Percentiles rank a stretch among this genome's conserved stretches.
These are phyloP conservation scores for Crocallis elinguaria DNA, from an alignment of 2,888 invertebrate species.

Conservation along the genomic window DNA sequence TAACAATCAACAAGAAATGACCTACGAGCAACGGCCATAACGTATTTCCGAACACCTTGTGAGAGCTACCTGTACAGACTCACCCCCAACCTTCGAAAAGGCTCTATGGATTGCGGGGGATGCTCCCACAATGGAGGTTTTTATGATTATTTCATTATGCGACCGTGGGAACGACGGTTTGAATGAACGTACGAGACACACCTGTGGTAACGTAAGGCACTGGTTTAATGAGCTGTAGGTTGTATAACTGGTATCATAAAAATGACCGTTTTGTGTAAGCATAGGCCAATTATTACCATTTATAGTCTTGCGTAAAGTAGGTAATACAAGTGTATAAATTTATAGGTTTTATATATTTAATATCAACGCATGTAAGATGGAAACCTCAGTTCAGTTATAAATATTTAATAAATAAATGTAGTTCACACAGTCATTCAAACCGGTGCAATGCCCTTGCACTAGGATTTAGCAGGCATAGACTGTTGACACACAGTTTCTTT, in stretches of 20 bases:
- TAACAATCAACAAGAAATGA: slow-evolving; percentile 9
- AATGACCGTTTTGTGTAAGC: slow-evolving; percentile 3
- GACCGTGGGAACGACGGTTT: slow-evolving; percentile 69
- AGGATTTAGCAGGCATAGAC: no score
- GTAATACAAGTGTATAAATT: no score
- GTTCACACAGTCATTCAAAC: no score
- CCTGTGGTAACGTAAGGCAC: slow-evolving; percentile 57
- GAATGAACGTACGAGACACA: slow-evolving; percentile 60
- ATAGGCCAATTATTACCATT: background rate
- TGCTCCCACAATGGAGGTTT: slow-evolving; percentile 55
- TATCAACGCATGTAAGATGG: no score
- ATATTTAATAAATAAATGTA: no score
- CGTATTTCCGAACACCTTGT: slow-evolving; percentile 61
- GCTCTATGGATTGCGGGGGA: slow-evolving; percentile 65
- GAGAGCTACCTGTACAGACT: slow-evolving; percentile 66
- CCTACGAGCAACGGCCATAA: slow-evolving; percentile 61
- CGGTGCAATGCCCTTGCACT: no score
- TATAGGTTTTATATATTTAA: no score
- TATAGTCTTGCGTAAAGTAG: background rate
- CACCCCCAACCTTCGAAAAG: slow-evolving; percentile 70
- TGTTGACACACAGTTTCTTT: no score
- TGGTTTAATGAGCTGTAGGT: slow-evolving; percentile 11
- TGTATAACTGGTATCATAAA: slow-evolving; percentile 15
- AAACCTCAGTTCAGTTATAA: no score
- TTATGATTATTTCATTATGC: slow-evolving; percentile 44